A percentile compares a stretch with the other conserved stretches of the same genome.
phyloP scores from a whole-genome alignment of 2,113 vertebrate genomes.

The Sceloporus undulatus region DNA sequence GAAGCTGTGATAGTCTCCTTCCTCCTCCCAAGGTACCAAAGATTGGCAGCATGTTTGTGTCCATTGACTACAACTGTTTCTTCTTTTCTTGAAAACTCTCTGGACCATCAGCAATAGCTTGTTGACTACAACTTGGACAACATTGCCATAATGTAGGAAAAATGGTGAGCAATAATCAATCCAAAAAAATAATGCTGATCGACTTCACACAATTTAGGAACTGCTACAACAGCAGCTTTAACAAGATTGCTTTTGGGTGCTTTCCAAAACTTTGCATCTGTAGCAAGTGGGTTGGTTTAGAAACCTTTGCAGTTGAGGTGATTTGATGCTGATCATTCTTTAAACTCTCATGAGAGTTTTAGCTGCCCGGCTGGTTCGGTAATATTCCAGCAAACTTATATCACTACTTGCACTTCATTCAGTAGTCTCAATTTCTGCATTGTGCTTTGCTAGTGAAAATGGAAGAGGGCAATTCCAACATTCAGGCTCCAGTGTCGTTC shows the following conservation, averaged over 20 bases:
- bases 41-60: too few species aligned
- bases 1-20: too few species aligned
- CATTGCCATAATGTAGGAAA: too few species aligned
- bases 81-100: too few species aligned
- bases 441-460: constrained; percentile 28
- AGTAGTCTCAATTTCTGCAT: background rate
- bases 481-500: constrained; percentile 23
- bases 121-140: too few species aligned
- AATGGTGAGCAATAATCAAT: too few species aligned
- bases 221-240: background rate
- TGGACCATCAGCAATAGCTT: too few species aligned
- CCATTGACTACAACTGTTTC: too few species aligned
- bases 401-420: constrained; percentile 20
- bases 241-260: background rate
- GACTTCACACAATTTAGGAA: background rate
- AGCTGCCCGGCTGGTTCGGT: background rate
- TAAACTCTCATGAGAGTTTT: background rate
- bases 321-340: constrained; percentile 5
- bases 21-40: too few species aligned
- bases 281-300: background rate
- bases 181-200: too few species aligned
- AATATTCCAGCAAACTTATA: constrained; percentile 19
- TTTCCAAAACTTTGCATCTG: background rate
- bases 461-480: constrained; percentile 27
- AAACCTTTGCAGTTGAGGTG: constrained; percentile 8